These are phyloP conservation scores for Oreochromis niloticus DNA, from an alignment of 2,113 vertebrate genomes.

Conservation along the genomic window DNA sequence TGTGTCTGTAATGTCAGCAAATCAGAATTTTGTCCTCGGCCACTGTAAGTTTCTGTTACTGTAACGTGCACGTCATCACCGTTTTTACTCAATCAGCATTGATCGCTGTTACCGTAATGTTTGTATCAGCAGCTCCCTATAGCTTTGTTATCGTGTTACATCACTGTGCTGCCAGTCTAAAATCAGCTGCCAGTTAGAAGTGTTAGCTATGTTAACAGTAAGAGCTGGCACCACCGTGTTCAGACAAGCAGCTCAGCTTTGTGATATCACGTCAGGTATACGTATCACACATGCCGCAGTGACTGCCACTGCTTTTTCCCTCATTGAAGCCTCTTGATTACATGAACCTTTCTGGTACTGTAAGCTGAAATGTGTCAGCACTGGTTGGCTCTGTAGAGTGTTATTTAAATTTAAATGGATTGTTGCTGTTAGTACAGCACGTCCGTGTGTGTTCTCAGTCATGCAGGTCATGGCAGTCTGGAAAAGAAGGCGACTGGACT, in stretches of 20 bases:
- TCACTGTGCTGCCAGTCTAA: neutral
- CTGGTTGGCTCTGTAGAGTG: neutral
- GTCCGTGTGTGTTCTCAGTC: neutral
- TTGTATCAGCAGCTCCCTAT: neutral
- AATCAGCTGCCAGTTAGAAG: neutral
- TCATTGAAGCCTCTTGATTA: neutral
- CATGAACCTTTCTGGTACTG: neutral
- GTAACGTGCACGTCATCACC: neutral
- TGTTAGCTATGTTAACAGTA: neutral
- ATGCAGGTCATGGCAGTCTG: neutral
- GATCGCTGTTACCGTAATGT: conserved; percentile 9
- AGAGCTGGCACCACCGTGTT: neutral
- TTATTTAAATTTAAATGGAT: neutral
- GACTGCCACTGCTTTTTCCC: neutral
- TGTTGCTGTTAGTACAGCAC: neutral
- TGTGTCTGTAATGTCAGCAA: neutral
- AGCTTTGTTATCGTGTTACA: neutral
- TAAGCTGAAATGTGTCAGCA: neutral
- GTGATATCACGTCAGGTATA: neutral
- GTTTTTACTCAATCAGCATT: neutral
- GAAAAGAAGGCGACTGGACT: neutral
- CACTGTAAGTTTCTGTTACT: neutral
- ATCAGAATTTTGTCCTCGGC: neutral
- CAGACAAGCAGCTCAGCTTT: neutral
- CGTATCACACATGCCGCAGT: neutral